A percentile compares a stretch with the other conserved stretches of the same genome.
phyloP scores from a whole-genome alignment of 2,797 vertebrate genomes.

The Coracias cyanogaster region DNA sequence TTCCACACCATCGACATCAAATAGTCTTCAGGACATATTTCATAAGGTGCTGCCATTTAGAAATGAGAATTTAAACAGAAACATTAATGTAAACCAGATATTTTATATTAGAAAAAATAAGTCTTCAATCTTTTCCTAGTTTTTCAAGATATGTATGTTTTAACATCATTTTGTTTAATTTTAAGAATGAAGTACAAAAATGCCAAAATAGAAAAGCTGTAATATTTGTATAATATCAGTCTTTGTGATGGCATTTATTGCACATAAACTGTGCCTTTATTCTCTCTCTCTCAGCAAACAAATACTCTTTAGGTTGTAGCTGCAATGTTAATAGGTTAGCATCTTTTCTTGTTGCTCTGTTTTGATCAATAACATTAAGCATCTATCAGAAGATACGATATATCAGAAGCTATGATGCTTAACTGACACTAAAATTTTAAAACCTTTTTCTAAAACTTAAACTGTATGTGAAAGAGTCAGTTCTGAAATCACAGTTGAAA shows the following conservation, averaged over 20 bases:
- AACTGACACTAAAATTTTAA: neutral
- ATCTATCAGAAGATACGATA: neutral
- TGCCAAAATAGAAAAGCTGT: neutral
- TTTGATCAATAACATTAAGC: neutral
- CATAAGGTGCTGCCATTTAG: constrained; percentile 91
- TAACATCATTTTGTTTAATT: neutral
- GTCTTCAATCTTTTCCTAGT: neutral
- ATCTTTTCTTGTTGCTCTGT: neutral
- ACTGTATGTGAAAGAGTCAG: neutral
- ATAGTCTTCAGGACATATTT: constrained; percentile 98
- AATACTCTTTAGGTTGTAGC: neutral
- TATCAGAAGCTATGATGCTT: neutral
- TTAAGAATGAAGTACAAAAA: neutral
- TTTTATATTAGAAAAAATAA: neutral
- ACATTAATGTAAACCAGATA: neutral
- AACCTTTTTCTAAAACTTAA: neutral
- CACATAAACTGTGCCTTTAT: neutral
- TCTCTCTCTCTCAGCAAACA: neutral
- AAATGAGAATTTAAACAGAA: constrained; percentile 52
- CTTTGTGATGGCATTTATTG: neutral
- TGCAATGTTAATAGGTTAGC: neutral
- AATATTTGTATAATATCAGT: neutral
- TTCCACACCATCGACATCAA: constrained; percentile 98
- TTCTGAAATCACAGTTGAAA: neutral
- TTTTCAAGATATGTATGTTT: neutral